Percentiles rank a stretch among this genome's conserved stretches.
Evolutionary conservation across 2,113 vertebrate species (phyloP).

Genomic region (Lampris megalopsis): DNA sequence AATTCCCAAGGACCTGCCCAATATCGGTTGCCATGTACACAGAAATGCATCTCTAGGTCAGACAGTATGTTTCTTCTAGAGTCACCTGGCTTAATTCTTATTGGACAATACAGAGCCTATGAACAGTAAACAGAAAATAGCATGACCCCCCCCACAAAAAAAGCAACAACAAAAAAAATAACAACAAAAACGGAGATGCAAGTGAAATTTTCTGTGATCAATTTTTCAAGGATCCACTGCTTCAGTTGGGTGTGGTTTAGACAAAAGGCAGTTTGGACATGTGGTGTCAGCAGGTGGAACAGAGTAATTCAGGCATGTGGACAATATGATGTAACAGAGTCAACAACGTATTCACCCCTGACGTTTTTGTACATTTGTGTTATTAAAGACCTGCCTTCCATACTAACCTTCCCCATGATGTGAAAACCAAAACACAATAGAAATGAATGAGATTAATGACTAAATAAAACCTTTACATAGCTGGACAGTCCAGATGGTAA

Average conservation of each 20-base stretch:
- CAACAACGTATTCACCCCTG: not conserved
- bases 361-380: not conserved
- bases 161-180: too few relatives aligned
- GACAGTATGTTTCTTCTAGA: conserved; percentile 31
- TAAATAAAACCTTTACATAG: too few relatives aligned
- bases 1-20: conserved; percentile 15
- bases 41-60: conserved; percentile 39
- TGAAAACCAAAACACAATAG: too few relatives aligned
- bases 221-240: conserved; percentile 12
- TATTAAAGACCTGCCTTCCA: too few relatives aligned
- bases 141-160: conserved; percentile 1
- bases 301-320: conserved; percentile 20
- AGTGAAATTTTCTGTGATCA: not conserved
- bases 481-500: too few relatives aligned
- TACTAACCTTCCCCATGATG: too few relatives aligned
- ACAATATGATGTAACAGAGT: conserved; percentile 44
- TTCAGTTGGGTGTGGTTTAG: not conserved
- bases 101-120: not conserved
- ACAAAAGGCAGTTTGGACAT: conserved; percentile 65
- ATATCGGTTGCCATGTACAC: conserved; percentile 11
- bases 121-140: not conserved
- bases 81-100: not conserved
- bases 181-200: not conserved
- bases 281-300: conserved; percentile 28
- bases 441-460: too few relatives aligned